Percentiles rank a stretch among this genome's conserved stretches.
These are phyloP conservation scores for Drosophila pruinosa DNA, from an alignment of 1,140 invertebrate species.

Conservation along the genomic window DNA sequence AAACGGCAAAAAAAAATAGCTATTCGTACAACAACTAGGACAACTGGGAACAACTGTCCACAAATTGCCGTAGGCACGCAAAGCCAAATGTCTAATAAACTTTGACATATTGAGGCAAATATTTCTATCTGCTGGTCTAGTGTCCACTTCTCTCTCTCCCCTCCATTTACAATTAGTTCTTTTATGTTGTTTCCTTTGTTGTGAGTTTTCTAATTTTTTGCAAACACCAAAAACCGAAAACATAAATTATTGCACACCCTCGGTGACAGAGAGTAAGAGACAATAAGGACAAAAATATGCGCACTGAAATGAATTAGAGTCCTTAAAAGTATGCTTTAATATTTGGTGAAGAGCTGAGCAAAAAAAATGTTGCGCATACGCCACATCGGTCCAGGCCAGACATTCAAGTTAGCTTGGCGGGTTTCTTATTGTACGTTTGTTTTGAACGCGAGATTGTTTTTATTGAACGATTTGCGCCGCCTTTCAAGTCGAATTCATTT, in stretches of 20 bases:
- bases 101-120: constrained; percentile 79
- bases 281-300: constrained; percentile 56
- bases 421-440: constrained; percentile 35
- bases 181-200: constrained; percentile 46
- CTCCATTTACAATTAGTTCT: constrained; percentile 20
- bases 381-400: constrained; percentile 22
- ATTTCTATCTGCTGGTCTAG: constrained; percentile 53
- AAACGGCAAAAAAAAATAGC: background rate
- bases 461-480: constrained; percentile 29
- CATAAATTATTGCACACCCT: constrained; percentile 61
- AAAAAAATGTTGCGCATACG: constrained; percentile 38
- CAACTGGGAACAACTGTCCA: constrained; percentile 72
- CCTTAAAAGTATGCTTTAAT: constrained; percentile 68
- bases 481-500: constrained; percentile 5
- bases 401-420: constrained; percentile 19
- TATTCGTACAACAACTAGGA: background rate
- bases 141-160: background rate
- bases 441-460: constrained; percentile 30
- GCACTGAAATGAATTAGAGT: constrained; percentile 52
- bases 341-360: constrained; percentile 11
- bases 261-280: constrained; percentile 21
- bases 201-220: constrained; percentile 23
- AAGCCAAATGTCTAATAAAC: constrained; percentile 78
- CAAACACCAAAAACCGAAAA: constrained; percentile 14
- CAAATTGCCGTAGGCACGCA: constrained; percentile 77